A percentile compares a stretch with the other conserved stretches of the same genome.
phyloP scores from a whole-genome alignment of 2,888 invertebrate species.

The Fragum whitleyi region DNA sequence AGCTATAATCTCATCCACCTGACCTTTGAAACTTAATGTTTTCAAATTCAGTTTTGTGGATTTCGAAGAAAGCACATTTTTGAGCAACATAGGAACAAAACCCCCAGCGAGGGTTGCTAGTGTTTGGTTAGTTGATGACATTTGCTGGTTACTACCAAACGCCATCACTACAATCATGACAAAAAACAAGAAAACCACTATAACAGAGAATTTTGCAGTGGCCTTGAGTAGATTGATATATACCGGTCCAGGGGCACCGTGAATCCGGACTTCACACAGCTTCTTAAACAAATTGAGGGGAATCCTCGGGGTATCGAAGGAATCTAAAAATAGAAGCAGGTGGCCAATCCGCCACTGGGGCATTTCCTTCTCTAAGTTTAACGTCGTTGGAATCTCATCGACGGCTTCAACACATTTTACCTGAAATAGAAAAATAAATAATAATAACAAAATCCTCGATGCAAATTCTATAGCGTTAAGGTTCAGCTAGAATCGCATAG shows the following conservation, averaged over 20 bases:
- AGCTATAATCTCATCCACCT: slow-evolving; percentile 81
- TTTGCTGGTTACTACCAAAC: slow-evolving; percentile 80
- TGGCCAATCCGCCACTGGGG: slow-evolving; percentile 82
- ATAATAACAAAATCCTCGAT: not conserved
- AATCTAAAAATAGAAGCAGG: slow-evolving; percentile 82
- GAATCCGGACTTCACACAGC: slow-evolving; percentile 80
- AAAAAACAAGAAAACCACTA: slow-evolving; percentile 82
- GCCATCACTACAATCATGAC: slow-evolving; percentile 83
- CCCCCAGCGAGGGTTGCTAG: slow-evolving; percentile 82
- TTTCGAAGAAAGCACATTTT: slow-evolving; percentile 81
- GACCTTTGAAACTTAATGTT: slow-evolving; percentile 82
- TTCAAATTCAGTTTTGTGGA: slow-evolving; percentile 82
- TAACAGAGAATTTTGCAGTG: slow-evolving; percentile 81
- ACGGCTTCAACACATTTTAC: slow-evolving; percentile 77
- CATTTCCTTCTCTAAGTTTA: slow-evolving; percentile 75
- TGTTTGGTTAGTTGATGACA: slow-evolving; percentile 83
- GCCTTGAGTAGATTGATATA: slow-evolving; percentile 81
- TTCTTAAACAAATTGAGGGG: slow-evolving; percentile 81
- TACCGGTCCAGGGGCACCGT: slow-evolving; percentile 83
- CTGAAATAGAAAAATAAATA: slow-evolving; percentile 30
- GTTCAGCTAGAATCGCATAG: too few species aligned
- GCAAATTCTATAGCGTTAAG: too few species aligned
- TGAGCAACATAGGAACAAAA: slow-evolving; percentile 82
- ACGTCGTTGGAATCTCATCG: slow-evolving; percentile 72
- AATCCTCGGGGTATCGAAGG: slow-evolving; percentile 81